Conservation (phyloP, 2,113 vertebrate species). For the Tychaedon coryphoeus region DNA sequence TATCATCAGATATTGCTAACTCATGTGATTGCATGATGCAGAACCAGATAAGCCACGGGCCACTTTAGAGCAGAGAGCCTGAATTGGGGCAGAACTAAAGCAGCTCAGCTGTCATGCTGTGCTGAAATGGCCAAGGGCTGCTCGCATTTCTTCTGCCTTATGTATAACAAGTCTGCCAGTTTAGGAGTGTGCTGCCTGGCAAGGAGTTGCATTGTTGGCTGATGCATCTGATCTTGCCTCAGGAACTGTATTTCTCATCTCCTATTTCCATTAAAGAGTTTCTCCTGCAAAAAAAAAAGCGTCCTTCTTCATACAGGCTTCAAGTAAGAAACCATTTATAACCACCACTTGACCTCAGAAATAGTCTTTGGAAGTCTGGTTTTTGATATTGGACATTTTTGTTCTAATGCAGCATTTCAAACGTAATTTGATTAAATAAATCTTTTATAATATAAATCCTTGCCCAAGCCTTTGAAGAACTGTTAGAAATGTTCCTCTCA, state of each 20-base stretch:
- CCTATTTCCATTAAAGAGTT: conserved; percentile 18
- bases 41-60: conserved; percentile 31
- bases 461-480: not conserved
- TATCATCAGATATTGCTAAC: not conserved
- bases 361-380: not conserved
- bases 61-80: conserved; percentile 28
- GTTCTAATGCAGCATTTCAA: not conserved
- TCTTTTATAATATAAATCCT: not conserved
- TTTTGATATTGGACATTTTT: not conserved
- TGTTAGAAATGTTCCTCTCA: not conserved
- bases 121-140: conserved; percentile 25
- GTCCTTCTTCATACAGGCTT: not conserved
- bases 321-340: not conserved
- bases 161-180: conserved; percentile 34
- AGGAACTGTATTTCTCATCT: conserved; percentile 43
- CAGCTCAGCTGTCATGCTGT: conserved; percentile 54
- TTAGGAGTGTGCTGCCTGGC: conserved; percentile 25
- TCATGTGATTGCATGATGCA: not conserved
- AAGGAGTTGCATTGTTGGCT: conserved; percentile 44
- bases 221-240: conserved; percentile 48
- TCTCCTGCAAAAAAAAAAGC: conserved; percentile 19
- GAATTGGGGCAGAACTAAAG: conserved; percentile 67
- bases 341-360: not conserved
- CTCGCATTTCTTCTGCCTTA: conserved; percentile 38
- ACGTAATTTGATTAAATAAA: not conserved